Evolutionary conservation across 2,888 invertebrate species (phyloP), one percentile per base, ranked within the genome.

Genomic region (Diplolepis rosae): DNA sequence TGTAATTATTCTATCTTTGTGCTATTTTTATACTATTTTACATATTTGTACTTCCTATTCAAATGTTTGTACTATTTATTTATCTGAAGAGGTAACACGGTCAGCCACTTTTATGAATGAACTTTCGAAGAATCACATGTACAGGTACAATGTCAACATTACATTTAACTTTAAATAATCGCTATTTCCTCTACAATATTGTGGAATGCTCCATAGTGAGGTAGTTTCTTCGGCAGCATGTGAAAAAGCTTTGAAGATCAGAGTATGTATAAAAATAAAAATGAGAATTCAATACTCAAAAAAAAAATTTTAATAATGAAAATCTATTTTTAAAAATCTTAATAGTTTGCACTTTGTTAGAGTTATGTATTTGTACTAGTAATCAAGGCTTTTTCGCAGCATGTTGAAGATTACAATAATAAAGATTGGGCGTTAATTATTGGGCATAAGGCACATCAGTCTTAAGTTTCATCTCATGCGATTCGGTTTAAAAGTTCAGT

Each of bases 401-500:
- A 3, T 52, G 3, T 32, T 54, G 54, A 32, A 54, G 32, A 54
- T 54, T 30, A 54, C 30, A 54, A 54, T 32, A 30, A 28, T 15
- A 28, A 7, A 15, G 7, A 18, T 45, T 15, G 30, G 30, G 11
- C 35, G 35, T 32, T 35, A 56, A 35, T 30, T 35, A 56, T 32
- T 5, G 35, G 18, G 18, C 22, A 35, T 35, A 56, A 32, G 35
- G 56, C 56, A 56, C 35, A 35, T 56, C 56, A 56, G 56, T 56
- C 56, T 56, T 56, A 35, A 56, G 54, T 32, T 24, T 22, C 35
- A 18, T 32, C 35, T 56, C 35, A 35, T 56, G 56, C 35, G 30
- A 56, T 32, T 56, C 56, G 56, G 35, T 22, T 56, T 56, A 22
- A 56, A 56, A 35, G 22, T 56, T 56, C 56, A 56, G 56, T 56